phyloP scores from a whole-genome alignment of 2,888 invertebrate species.

The Cryptus armator region DNA sequence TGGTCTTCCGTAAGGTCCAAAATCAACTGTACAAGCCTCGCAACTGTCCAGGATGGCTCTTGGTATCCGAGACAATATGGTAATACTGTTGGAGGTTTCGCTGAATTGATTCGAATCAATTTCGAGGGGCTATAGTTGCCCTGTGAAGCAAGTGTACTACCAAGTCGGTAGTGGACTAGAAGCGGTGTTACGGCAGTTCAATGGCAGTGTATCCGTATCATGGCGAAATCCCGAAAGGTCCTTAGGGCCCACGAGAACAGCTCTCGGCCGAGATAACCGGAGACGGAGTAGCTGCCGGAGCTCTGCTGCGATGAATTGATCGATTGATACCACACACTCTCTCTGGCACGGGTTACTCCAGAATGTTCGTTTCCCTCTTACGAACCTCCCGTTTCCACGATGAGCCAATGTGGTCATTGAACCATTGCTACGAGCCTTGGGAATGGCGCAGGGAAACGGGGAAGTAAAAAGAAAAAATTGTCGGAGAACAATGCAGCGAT shows the following conservation, averaged over 20 bases:
- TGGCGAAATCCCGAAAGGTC: slow-evolving; percentile 47
- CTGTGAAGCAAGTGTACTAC: not conserved
- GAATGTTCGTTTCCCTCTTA: slow-evolving; percentile 9
- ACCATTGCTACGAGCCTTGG: not conserved
- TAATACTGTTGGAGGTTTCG: slow-evolving; percentile 27
- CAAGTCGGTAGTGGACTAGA: not conserved
- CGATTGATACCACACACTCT: slow-evolving; percentile 23
- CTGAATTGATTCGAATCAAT: slow-evolving; percentile 55
- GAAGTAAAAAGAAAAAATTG: not conserved
- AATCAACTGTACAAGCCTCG: not conserved
- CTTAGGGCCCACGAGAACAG: not conserved
- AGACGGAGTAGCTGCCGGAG: slow-evolving; percentile 18
- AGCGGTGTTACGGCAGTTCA: slow-evolving; percentile 8
- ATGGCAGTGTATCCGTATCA: slow-evolving; percentile 31
- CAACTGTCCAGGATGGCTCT: not conserved
- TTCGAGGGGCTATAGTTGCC: slow-evolving; percentile 11
- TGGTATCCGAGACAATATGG: slow-evolving; percentile 21
- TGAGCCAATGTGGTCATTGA: slow-evolving; percentile 11
- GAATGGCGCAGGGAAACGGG: not conserved
- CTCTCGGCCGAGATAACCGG: slow-evolving; percentile 12
- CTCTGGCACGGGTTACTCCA: slow-evolving; percentile 3
- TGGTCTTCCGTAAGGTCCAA: slow-evolving; percentile 1
- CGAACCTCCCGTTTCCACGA: not conserved
- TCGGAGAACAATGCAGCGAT: slow-evolving; percentile 9
- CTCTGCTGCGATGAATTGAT: slow-evolving; percentile 37